phyloP scores from a whole-genome alignment of 2,797 vertebrate genomes.

The Odontamblyopus rebecca region DNA sequence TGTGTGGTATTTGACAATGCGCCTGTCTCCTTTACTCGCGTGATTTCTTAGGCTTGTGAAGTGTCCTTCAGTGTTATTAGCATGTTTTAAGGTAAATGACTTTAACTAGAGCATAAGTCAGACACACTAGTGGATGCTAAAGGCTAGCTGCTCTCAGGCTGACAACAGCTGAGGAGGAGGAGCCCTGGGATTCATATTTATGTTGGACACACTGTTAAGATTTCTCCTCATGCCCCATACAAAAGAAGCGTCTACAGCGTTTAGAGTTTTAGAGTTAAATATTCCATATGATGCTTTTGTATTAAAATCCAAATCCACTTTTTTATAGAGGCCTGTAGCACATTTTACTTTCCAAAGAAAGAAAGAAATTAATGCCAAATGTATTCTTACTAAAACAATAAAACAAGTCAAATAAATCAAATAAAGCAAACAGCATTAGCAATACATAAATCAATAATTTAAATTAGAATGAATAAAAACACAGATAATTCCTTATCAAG shows the following conservation, averaged over 20 bases:
- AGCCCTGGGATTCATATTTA: conserved; percentile 57
- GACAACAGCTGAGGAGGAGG: conserved; percentile 40
- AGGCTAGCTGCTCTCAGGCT: conserved; percentile 43
- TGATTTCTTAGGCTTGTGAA: background rate
- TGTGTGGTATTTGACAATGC: background rate
- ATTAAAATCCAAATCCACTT: no score
- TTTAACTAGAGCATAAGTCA: conserved; percentile 21
- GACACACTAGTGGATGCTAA: conserved; percentile 10
- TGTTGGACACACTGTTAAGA: conserved; percentile 16
- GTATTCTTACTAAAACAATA: no score
- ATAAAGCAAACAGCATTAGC: no score
- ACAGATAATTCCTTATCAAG: background rate
- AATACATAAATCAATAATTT: no score
- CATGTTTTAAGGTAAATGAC: conserved; percentile 26
- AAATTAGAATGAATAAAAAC: no score
- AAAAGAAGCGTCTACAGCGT: background rate
- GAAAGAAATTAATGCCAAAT: no score
- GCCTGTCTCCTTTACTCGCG: background rate
- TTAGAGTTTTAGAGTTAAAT: background rate
- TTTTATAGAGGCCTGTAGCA: no score
- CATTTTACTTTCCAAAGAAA: no score
- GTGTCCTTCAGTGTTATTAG: conserved; percentile 1
- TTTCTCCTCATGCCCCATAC: background rate
- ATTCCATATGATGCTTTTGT: no score
- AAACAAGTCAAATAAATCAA: no score